Evolutionary conservation across 2,888 invertebrate genomes (phyloP).

Genomic region (Hirudinaria manillensis): DNA sequence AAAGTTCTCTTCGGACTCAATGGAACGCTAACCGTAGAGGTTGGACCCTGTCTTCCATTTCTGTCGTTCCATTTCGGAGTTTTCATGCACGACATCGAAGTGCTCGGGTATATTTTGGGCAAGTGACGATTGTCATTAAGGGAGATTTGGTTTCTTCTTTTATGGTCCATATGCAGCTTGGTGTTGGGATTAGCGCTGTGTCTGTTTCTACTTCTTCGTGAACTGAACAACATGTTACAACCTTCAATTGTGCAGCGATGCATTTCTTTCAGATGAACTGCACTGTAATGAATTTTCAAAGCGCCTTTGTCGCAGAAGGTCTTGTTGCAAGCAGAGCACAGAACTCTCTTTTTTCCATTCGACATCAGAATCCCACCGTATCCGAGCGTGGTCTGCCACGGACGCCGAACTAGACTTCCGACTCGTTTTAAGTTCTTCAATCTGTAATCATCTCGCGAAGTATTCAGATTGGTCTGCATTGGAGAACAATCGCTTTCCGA

Average conservation of each 20-base stretch:
- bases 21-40: neutral
- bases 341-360: slow-evolving; percentile 78
- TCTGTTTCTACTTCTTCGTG: slow-evolving; percentile 84
- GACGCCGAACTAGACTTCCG: slow-evolving; percentile 31
- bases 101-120: slow-evolving; percentile 18
- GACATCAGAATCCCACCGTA: slow-evolving; percentile 51
- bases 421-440: neutral
- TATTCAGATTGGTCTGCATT: neutral
- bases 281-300: slow-evolving; percentile 95
- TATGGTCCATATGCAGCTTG: slow-evolving; percentile 70
- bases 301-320: slow-evolving; percentile 99
- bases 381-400: slow-evolving; percentile 54
- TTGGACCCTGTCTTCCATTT: neutral
- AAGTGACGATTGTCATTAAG: neutral
- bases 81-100: neutral
- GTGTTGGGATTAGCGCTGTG: slow-evolving; percentile 98
- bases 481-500: slow-evolving; percentile 3
- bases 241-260: slow-evolving; percentile 98
- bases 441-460: neutral
- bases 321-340: slow-evolving; percentile 94
- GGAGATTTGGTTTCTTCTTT: slow-evolving; percentile 23
- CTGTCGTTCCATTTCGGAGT: neutral
- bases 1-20: neutral
- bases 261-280: slow-evolving; percentile 97
- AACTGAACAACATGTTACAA: slow-evolving; percentile 99